phyloP scores from a whole-genome alignment of 2,888 invertebrate species.

The Pantelozetes paolii region DNA sequence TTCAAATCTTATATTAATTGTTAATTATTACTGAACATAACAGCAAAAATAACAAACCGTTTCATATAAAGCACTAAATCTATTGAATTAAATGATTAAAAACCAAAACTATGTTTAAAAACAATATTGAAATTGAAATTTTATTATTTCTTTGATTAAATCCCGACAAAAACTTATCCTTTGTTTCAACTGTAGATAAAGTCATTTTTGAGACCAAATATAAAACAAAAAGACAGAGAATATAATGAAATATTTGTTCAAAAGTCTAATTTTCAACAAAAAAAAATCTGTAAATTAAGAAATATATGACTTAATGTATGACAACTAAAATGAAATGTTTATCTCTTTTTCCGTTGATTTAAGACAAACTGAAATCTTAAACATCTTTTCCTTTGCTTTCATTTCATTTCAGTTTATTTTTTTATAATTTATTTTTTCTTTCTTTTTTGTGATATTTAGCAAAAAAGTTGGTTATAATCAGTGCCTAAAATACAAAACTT shows the following conservation, averaged over 20 bases:
- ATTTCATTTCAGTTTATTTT: background rate
- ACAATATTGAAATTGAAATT: too few relatives aligned
- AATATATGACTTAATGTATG: too few relatives aligned
- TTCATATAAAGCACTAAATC: too few relatives aligned
- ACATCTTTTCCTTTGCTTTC: background rate
- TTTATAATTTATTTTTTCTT: background rate
- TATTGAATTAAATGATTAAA: too few relatives aligned
- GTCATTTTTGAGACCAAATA: background rate
- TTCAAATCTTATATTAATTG: background rate
- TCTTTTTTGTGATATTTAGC: slow-evolving; percentile 23
- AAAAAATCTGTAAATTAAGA: slow-evolving; percentile 22
- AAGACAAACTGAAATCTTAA: background rate
- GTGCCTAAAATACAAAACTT: slow-evolving; percentile 27
- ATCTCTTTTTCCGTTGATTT: background rate
- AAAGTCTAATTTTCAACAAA: slow-evolving; percentile 23
- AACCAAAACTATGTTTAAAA: too few relatives aligned
- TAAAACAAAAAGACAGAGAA: background rate
- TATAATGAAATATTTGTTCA: background rate
- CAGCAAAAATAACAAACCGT: too few relatives aligned
- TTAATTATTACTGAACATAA: too few relatives aligned
- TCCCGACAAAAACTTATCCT: too few relatives aligned
- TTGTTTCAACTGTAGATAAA: too few relatives aligned
- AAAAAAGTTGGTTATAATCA: slow-evolving; percentile 23
- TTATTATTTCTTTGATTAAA: too few relatives aligned
- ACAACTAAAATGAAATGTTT: background rate